Evolutionary conservation across 2,888 invertebrate species (phyloP), one percentile per base, ranked within the genome.

Genomic region (Stenurella melanura): DNA sequence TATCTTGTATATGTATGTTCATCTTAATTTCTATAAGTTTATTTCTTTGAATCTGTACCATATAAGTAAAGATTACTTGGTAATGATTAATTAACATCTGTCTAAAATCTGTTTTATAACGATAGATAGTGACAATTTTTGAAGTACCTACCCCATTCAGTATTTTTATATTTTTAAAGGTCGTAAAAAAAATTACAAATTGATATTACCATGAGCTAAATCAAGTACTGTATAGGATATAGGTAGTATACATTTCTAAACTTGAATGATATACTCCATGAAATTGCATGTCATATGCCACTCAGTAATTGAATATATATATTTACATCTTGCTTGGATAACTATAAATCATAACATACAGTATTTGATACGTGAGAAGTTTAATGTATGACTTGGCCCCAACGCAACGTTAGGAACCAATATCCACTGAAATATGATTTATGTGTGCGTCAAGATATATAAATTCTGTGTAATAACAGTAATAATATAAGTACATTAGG

Each of bases 311-410:
- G 64, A 64, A 61, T 38, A 64, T 64, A 19, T 19, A 64, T 42
- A 42, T 64, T 64, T 38, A 34, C 42, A 10, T 64, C 64, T n/a
- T 30, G 42, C 42, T 19, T 64, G 64, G 17, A 34, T 34, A 64
- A 42, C 64, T 19, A 64, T 64, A 64, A 64, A 64, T 64, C 64
- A 64, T 64, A 42, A 17, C 17, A 18, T 42, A 42, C 64, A 38
- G 38, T 12, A 64, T 64, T 61, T 61, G 61, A 61, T 26, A 61
- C 26, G 61, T 61, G 61, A 30, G 61, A 30, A 64, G n/a, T 18
- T 19, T 26, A 42, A 64, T 19, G 18, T 42, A 18, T 15, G 42
- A 12, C 42, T 42, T 18, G 64, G 38, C 61, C 17, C 42, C 19
- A 64, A 26, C 21, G 21, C 21, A 26, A 38, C 64, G 38, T 64